These are phyloP conservation scores for Mesembrinibis cayennensis DNA, from an alignment of 2,113 vertebrate species.

Conservation along the genomic window DNA sequence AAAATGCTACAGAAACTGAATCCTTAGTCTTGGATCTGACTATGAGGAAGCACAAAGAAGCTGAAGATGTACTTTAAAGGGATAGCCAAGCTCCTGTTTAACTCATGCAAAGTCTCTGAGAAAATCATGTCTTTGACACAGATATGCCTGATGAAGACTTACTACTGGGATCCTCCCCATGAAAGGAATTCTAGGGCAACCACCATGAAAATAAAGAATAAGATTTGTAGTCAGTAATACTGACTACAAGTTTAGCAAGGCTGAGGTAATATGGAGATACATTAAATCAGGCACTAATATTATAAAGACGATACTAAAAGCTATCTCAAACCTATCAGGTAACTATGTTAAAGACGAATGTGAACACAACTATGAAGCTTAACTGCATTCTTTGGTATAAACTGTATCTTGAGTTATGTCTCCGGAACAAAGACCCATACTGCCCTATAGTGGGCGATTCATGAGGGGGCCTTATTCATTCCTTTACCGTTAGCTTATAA, in stretches of 20 bases:
- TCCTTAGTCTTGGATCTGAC: neutral
- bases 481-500: conserved; percentile 19
- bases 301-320: neutral
- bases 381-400: conserved; percentile 3
- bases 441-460: neutral
- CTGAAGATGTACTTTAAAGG: neutral
- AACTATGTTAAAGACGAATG: neutral
- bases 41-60: neutral
- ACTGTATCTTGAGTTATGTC: neutral
- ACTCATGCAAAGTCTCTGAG: neutral
- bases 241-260: neutral
- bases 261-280: neutral
- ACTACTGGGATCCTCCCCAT: neutral
- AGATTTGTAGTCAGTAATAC: neutral
- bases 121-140: neutral
- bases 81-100: neutral
- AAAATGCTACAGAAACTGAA: neutral
- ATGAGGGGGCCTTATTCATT: neutral
- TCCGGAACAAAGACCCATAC: neutral
- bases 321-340: neutral
- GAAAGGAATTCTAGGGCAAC: neutral
- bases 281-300: neutral
- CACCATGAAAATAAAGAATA: neutral
- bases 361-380: neutral
- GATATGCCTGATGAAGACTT: neutral